A percentile compares a stretch with the other conserved stretches of the same genome.
phyloP scores from a whole-genome alignment of 2,797 vertebrate species.

The Sitta carolinensis region DNA sequence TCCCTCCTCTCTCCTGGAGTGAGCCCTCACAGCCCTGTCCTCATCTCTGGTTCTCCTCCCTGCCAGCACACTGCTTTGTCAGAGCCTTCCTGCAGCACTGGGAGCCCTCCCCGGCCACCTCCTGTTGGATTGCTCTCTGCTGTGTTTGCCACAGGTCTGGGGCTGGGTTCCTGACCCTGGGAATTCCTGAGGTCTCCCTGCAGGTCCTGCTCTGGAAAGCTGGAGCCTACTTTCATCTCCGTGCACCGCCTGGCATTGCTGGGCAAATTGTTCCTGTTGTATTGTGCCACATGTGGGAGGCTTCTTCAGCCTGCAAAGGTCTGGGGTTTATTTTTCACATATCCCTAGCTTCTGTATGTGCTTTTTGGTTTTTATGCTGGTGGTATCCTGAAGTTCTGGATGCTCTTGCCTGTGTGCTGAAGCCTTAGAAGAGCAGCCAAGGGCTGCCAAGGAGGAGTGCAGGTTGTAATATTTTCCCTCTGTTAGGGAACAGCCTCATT shows the following conservation, averaged over 20 bases:
- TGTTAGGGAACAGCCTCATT: accelerated
- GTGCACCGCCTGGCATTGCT: background rate
- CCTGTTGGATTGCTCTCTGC: background rate
- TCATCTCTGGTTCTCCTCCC: background rate
- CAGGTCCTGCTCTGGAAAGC: background rate
- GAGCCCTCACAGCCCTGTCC: background rate
- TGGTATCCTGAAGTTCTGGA: accelerated
- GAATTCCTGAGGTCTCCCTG: background rate
- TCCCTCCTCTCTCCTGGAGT: background rate
- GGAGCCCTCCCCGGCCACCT: background rate
- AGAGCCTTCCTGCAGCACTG: background rate
- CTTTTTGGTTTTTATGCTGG: background rate
- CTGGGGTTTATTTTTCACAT: background rate
- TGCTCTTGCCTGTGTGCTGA: accelerated
- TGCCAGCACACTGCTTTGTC: background rate
- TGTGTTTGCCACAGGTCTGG: background rate
- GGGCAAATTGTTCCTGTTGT: background rate
- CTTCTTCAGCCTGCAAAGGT: background rate
- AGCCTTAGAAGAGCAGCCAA: background rate
- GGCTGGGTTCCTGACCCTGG: background rate
- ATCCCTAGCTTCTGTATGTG: background rate
- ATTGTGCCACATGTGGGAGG: background rate
- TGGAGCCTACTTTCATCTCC: background rate
- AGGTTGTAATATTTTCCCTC: background rate
- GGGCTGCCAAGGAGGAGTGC: background rate